Base-by-base conservation (phyloP, 2,888 invertebrate species). In the Eristalinus sepulchralis region DNA sequence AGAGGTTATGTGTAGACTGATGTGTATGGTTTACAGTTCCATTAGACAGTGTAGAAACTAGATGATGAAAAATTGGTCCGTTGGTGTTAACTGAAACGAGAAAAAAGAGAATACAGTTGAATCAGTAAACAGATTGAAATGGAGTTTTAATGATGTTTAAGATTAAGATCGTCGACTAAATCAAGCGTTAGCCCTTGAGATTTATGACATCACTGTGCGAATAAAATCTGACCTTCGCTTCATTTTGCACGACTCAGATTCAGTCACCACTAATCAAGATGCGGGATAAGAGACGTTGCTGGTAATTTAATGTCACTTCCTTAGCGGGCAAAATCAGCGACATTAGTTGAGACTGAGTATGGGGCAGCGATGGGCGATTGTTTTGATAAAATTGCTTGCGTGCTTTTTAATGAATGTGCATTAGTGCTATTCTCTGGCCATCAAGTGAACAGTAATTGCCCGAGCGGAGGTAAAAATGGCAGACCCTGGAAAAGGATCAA, bases 71-170 rank as follows among this genome's bases (percentile, higher is more conserved):
- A 86, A 86, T 86, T 86, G 86, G 86, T 86, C 86, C 86, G 59
- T 34, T 47, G 75, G 20, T 53, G 83, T 86, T 86, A 86, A 86
- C 86, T 86, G 86, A n/a, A 86, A 86, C 8, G 22, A 83, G 13
- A 86, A 55, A 13, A 60, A 62, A 57, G 55, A 47, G 22, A 5
- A 68, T 8, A 53, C 0, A 39, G 27, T 27, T 36, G 10, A 47
- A 11, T 22, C 8, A 63, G 11, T 20, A 20, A 34, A n/a, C 24
- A 11, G 57, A 24, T 57, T 22, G 3, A 55, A 55, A 55, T 55
- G 13, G 13, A 22, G 11, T 20, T 53, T 39, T 39, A 13, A 39
- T 39, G 39, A 20, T 20, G 11, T 10, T 55, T 24, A n/a, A 57
- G 24, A 57, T 17, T 47, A 17, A 47, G 10, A 4, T 34, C 34